Evolutionary conservation across 2,797 vertebrate species (phyloP).

Genomic region (Lophius americanus): DNA sequence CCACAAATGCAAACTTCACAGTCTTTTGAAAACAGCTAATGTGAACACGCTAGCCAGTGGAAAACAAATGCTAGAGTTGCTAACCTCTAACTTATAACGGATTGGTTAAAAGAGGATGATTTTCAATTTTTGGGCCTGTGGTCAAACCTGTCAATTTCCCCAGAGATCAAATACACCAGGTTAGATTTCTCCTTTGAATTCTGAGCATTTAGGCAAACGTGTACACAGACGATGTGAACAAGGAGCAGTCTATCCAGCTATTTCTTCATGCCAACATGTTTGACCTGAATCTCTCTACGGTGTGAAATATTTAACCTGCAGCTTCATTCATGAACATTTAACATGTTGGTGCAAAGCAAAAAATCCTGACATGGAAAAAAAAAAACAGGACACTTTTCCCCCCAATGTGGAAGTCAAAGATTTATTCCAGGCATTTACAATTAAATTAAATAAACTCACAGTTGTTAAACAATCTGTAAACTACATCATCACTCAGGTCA

Average conservation of each 20-base stretch:
- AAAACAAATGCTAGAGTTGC: too few species aligned
- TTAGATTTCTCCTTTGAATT: conserved; percentile 39
- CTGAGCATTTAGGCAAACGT: background rate
- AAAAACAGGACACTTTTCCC: conserved; percentile 12
- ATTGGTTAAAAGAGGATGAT: too few species aligned
- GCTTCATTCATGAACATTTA: too few species aligned
- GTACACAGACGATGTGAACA: conserved; percentile 7
- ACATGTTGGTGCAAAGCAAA: background rate
- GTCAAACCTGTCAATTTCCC: too few species aligned
- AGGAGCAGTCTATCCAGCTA: conserved; percentile 12
- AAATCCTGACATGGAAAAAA: background rate
- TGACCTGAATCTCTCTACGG: background rate
- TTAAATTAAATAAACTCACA: conserved; percentile 61
- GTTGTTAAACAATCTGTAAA: conserved; percentile 73
- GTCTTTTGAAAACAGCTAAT: too few species aligned
- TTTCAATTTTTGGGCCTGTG: too few species aligned
- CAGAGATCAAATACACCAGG: background rate
- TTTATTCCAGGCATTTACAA: conserved; percentile 87
- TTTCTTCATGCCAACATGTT: conserved; percentile 15
- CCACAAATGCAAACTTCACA: too few species aligned
- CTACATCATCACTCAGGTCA: conserved; percentile 88
- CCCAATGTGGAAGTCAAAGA: conserved; percentile 75
- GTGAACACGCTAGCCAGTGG: too few species aligned
- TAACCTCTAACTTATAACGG: too few species aligned
- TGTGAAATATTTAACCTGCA: background rate